Conservation (phyloP, 2,888 invertebrate species). For the Dolichopus griseipennis region DNA sequence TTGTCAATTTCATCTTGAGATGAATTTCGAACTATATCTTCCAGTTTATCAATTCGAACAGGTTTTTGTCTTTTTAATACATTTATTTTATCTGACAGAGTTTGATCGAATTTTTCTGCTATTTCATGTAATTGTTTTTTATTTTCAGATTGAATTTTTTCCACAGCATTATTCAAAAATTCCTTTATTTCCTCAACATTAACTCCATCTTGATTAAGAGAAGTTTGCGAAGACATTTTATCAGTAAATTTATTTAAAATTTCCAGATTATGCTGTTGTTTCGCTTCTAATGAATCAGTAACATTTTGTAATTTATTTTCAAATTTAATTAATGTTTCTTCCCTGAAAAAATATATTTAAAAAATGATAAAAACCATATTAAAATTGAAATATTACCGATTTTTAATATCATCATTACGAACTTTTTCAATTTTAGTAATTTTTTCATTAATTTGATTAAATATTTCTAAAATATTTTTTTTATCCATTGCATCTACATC, state of each 20-base stretch:
- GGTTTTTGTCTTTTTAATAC: background rate
- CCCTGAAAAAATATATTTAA: background rate
- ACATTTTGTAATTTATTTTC: slow-evolving; percentile 30
- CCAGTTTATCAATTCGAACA: background rate
- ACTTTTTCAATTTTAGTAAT: slow-evolving; percentile 11
- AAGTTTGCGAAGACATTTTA: background rate
- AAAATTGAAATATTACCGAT: slow-evolving; percentile 20
- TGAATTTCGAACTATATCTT: background rate
- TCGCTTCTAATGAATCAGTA: slow-evolving; percentile 25
- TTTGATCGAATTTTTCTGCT: background rate
- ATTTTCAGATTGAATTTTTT: background rate
- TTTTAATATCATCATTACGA: slow-evolving; percentile 24
- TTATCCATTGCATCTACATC: slow-evolving; percentile 11
- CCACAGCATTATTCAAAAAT: background rate
- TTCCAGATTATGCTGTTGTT: slow-evolving; percentile 17
- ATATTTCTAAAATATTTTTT: slow-evolving; percentile 10
- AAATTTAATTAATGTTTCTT: slow-evolving; percentile 18
- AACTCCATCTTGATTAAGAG: background rate
- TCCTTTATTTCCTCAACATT: background rate
- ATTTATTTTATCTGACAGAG: background rate
- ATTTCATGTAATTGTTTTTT: background rate
- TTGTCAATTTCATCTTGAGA: background rate
- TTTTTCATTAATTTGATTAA: slow-evolving; percentile 10
- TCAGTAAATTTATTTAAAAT: slow-evolving; percentile 7
- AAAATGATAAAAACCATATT: slow-evolving; percentile 14